Conservation (phyloP, 2,797 vertebrate species). For the Scleropages formosus region DNA sequence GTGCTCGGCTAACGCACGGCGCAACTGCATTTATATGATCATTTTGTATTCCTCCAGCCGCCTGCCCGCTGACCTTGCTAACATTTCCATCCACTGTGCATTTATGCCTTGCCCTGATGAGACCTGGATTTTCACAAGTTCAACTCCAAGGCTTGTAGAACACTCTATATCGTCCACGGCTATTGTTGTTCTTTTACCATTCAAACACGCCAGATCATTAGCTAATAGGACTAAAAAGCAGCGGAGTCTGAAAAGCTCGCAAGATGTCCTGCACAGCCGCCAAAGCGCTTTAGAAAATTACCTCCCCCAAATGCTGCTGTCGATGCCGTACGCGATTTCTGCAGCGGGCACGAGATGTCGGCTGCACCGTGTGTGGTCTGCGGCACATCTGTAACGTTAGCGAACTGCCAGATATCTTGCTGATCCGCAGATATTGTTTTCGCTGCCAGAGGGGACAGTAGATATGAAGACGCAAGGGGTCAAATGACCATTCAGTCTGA, state of each 20-base stretch:
- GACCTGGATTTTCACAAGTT: conserved; percentile 8
- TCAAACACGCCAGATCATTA: not conserved
- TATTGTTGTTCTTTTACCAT: not conserved
- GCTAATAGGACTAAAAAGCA: not conserved
- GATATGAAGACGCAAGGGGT: conserved; percentile 11
- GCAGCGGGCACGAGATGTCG: not conserved
- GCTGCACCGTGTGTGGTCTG: not conserved
- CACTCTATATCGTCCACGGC: not conserved
- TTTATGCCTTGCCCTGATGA: conserved; percentile 4
- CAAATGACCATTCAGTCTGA: conserved; percentile 30
- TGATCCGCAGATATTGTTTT: conserved; percentile 34
- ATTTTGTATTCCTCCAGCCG: conserved; percentile 27
- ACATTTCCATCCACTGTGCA: conserved; percentile 12
- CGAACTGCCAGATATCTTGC: not conserved
- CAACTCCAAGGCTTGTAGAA: not conserved
- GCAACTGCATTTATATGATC: conserved; percentile 30
- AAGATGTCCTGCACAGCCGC: not conserved
- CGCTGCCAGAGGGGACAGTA: conserved; percentile 23
- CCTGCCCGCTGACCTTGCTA: conserved; percentile 26
- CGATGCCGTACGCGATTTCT: not conserved
- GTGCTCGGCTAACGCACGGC: conserved; percentile 27
- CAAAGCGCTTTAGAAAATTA: not conserved
- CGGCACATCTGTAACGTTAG: not conserved
- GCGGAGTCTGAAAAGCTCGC: not conserved
- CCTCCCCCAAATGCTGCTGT: not conserved